phyloP scores from a whole-genome alignment of 2,888 invertebrate species.

The Nesidiocoris tenuis region DNA sequence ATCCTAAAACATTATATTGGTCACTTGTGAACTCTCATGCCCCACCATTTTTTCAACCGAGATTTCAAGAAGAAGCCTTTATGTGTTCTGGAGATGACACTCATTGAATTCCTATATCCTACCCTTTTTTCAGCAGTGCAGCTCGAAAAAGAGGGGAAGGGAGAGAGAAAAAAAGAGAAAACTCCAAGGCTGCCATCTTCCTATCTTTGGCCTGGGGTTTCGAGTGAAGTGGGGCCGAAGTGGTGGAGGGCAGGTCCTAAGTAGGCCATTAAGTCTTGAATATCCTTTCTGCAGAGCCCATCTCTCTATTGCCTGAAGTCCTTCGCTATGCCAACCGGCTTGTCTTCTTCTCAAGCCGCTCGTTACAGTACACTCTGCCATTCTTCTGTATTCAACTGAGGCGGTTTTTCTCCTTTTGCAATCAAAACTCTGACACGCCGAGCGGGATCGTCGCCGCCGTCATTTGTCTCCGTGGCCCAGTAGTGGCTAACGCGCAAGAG shows the following conservation, averaged over 20 bases:
- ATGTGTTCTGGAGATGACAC: neutral
- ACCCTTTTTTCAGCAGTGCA: neutral
- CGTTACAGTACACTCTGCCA: neutral
- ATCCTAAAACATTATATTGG: too few species aligned
- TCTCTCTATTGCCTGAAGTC: neutral
- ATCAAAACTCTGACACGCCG: neutral
- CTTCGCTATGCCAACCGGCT: neutral
- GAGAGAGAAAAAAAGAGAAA: neutral
- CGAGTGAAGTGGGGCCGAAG: neutral
- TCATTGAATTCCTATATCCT: neutral
- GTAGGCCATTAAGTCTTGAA: slow-evolving; percentile 41
- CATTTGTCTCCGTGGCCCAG: too few species aligned
- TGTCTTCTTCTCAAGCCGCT: neutral
- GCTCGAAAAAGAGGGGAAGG: neutral
- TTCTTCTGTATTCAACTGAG: neutral
- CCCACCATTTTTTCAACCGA: too few species aligned
- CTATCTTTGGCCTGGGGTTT: neutral
- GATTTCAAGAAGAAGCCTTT: too few species aligned
- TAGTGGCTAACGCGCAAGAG: too few species aligned
- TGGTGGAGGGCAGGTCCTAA: slow-evolving; percentile 17
- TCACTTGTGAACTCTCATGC: too few species aligned
- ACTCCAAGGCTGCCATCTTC: neutral
- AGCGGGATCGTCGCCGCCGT: too few species aligned
- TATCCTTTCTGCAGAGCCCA: slow-evolving; percentile 17
- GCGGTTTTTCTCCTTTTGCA: neutral